phyloP scores from a whole-genome alignment of 2,888 invertebrate genomes.

The Drosophila ochracea region DNA sequence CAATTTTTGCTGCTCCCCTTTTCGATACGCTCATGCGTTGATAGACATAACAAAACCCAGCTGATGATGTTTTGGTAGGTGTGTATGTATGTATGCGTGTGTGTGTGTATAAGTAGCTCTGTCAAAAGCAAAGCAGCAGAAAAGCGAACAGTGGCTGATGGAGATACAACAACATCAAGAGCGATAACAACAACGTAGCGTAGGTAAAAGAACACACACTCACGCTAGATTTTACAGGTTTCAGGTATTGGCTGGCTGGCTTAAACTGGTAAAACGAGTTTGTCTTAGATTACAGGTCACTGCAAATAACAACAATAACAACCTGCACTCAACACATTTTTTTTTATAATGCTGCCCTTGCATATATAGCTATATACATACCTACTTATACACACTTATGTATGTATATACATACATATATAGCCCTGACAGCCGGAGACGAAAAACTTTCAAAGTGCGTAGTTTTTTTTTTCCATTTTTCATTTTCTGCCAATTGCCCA shows the following conservation, averaged over 20 bases:
- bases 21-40: slow-evolving; percentile 36
- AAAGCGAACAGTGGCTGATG: slow-evolving; percentile 36
- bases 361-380: slow-evolving; percentile 12
- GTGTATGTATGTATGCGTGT: slow-evolving; percentile 12
- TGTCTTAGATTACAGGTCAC: slow-evolving; percentile 67
- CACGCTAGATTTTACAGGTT: slow-evolving; percentile 58
- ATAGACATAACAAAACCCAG: slow-evolving; percentile 76
- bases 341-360: slow-evolving; percentile 29
- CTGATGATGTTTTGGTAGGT: slow-evolving; percentile 78
- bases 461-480: slow-evolving; percentile 30
- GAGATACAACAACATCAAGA: slow-evolving; percentile 16
- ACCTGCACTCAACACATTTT: slow-evolving; percentile 54
- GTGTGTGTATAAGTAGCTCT: slow-evolving; percentile 29
- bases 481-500: slow-evolving; percentile 23
- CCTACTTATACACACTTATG: not conserved
- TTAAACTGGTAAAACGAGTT: slow-evolving; percentile 73
- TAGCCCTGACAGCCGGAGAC: slow-evolving; percentile 35
- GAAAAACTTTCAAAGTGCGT: slow-evolving; percentile 51
- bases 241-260: slow-evolving; percentile 41
- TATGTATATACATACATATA: not conserved
- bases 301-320: slow-evolving; percentile 61
- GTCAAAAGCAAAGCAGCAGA: slow-evolving; percentile 38
- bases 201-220: slow-evolving; percentile 60
- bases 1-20: slow-evolving; percentile 12
- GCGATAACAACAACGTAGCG: slow-evolving; percentile 36